Evolutionary conservation across 2,888 invertebrate genomes (phyloP), one percentile per base, ranked within the genome.

Genomic region (Listrodromus nycthemerus): DNA sequence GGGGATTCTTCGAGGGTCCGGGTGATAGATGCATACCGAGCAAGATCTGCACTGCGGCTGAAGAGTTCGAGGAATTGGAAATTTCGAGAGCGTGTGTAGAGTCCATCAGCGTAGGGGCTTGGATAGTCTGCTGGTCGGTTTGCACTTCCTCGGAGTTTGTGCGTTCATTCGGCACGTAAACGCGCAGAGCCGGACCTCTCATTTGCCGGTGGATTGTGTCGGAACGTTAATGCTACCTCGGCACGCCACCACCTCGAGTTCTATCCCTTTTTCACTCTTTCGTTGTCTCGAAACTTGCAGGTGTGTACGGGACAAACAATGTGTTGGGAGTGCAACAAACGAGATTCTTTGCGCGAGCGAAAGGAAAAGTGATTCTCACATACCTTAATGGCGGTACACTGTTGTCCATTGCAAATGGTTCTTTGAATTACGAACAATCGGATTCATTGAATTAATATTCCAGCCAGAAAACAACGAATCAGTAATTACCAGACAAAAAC

Each of bases 171-270:
- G 83, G 88, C 91, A 89, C 88, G 91, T 89, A 90, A 88, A 86
- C 82, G 83, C 48, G 77, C 45, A 61, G 79, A 88, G 86, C 81
- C 86, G 86, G 88, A 87, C 85, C 91, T 91, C 92, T 92, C 92
- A 92, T 92, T 92, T 92, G 90, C 91, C 91, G 90, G 88, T 89
- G 90, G 90, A 92, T 91, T 91, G 91, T 92, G 88, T 88, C 86
- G 89, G 90, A 88, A 90, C 88, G 90, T 89, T 91, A 91, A 91
- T 91, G 91, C 87, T 85, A 73, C 87, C 88, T 87, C 89, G 88
- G 89, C 91, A 91, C 91, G 91, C 91, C 87, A 90, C 87, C 85
- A 81, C 69, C 75, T 78, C 73, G 58, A 48, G 41, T 21, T 73
- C 81, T 69, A 58, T 55, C n/a, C 37, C 61, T 61, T 58, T 50